These are phyloP conservation scores for Podarcis cretensis DNA, from an alignment of 2,113 vertebrate genomes.

Conservation along the genomic window DNA sequence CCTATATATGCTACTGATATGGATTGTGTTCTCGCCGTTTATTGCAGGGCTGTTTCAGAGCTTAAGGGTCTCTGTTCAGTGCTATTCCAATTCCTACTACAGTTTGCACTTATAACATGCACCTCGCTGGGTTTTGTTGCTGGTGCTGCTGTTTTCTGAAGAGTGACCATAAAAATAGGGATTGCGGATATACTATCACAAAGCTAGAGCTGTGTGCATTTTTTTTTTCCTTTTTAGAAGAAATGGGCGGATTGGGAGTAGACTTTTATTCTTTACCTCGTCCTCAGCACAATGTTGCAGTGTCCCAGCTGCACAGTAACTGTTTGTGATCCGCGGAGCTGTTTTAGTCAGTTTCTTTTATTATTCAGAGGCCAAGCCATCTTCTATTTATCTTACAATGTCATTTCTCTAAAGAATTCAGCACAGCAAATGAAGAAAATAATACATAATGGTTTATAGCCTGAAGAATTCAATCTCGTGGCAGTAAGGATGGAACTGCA, in stretches of 20 bases:
- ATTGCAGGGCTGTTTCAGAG: conserved; percentile 15
- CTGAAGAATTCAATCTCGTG: background rate
- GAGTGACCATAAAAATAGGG: background rate
- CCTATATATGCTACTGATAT: background rate
- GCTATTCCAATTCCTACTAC: conserved; percentile 13
- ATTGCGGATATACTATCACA: background rate
- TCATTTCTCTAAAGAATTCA: background rate
- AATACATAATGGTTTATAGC: background rate
- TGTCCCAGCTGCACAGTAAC: background rate
- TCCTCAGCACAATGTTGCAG: background rate
- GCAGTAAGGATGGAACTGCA: background rate
- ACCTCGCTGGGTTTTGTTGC: background rate
- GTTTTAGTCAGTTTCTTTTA: background rate
- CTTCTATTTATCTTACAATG: background rate
- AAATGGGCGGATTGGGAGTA: background rate
- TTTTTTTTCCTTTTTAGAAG: background rate
- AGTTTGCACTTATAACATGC: background rate
- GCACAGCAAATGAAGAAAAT: background rate
- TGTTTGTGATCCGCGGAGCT: background rate
- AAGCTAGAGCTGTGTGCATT: background rate
- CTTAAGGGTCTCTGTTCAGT: background rate
- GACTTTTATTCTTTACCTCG: background rate
- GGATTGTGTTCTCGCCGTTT: conserved; percentile 12
- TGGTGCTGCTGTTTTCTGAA: background rate
- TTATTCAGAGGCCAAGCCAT: background rate